Base-by-base conservation (phyloP, 2,113 vertebrate species). In the Sinocyclocheilus maitianheensis region DNA sequence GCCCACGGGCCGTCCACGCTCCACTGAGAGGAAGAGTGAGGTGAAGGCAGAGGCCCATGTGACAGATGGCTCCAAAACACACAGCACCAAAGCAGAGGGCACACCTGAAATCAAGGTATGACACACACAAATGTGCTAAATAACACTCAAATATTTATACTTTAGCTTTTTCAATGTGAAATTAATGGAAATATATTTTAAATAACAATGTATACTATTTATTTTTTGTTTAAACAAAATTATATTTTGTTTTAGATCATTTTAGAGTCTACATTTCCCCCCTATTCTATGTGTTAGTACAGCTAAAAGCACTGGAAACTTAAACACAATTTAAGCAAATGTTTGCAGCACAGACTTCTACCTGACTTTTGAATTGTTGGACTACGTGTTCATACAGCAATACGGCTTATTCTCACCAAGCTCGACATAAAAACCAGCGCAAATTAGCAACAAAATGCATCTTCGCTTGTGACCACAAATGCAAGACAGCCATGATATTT, bases 81-180 rank as follows among this genome's bases (percentile, higher is more conserved):
- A 91, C 16, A 91, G 93, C 81, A 87, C 92, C 62, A 94, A 93
- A 90, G 85, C 86, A 0, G 94, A 94, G 89, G 86, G 91, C 60
- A 88, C 93, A 0, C 94, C 96, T 53, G 93, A 93, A 0, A 92
- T 95, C 72, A 96, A 96, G 97, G 97, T 99, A 96, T 37, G 2
- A 67, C 51, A 55, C 60, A 71, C 10, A 55, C 12, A 46, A 11
- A 79, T n/a, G 12, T 79, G 55, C 58, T n/a, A n/a, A 62, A 62
- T 10, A 62, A 62, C 58, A n/a, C 53, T 55, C 53, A 55, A 20
- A 55, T 20, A 55, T 55, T 20, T 20, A 55, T 20, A 55, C 53
- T 55, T 2, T 20, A 55, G 53, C 53, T 55, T 55, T 43, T 55
- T 55, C 53, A 55, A 2, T 55, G 18, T 16, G 51, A 16, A 53